Conservation (phyloP, 2,113 vertebrate species). For the Rhegmatorhina hoffmannsi region DNA sequence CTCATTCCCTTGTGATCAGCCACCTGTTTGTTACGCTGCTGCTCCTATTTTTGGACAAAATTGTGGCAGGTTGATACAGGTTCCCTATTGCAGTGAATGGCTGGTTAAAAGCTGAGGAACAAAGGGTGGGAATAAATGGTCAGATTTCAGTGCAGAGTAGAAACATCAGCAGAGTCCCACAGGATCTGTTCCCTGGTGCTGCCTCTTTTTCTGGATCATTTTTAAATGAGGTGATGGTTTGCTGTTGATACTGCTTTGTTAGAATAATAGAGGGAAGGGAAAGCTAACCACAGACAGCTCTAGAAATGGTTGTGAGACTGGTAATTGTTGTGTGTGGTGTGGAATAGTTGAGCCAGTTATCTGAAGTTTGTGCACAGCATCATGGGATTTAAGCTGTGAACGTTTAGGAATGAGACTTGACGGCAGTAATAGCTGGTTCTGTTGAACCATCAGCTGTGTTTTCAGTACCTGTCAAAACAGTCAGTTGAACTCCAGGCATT, state of each 20-base stretch:
- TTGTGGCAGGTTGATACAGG: background rate
- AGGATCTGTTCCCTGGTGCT: background rate
- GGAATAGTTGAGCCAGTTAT: background rate
- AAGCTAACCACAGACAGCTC: background rate
- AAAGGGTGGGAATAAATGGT: background rate
- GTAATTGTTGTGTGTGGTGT: background rate
- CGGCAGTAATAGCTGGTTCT: background rate
- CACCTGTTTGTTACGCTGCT: background rate
- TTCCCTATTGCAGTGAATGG: background rate
- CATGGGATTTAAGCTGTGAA: background rate
- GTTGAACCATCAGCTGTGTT: background rate
- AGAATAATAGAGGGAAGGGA: background rate
- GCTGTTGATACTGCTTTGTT: background rate
- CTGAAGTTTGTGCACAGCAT: background rate
- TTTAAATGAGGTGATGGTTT: background rate
- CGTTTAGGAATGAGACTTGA: background rate
- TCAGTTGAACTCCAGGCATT: background rate
- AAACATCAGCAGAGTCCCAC: background rate
- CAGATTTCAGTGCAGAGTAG: background rate
- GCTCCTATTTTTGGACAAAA: constrained; percentile 22
- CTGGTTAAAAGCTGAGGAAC: background rate
- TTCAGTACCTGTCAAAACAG: background rate
- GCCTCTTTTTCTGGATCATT: background rate
- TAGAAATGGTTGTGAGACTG: background rate
- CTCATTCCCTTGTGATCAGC: constrained; percentile 8